Evolutionary conservation across 2,797 vertebrate genomes (phyloP), one percentile per base, ranked within the genome.

Genomic region (Saxicola maurus): DNA sequence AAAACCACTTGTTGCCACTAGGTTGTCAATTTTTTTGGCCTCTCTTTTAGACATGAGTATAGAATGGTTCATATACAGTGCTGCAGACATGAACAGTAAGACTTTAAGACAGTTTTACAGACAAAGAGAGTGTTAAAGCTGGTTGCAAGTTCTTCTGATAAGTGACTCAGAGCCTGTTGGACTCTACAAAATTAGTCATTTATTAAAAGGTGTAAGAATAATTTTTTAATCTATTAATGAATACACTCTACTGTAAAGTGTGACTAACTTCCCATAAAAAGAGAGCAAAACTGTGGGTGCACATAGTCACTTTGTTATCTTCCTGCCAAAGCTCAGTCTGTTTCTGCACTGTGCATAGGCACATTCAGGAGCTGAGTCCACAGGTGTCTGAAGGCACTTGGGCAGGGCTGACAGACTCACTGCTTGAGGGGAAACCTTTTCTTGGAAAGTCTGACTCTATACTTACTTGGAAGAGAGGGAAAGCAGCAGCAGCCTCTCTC

Each of bases 201-300:
- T 86, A 90, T 93, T 95, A 93, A 86, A 92, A 77, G 35, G 14
- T 57, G 16, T 53, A 79, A 88, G 82, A 95, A 92, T 88, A 10
- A 82, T 86, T 87, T 95, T 88, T 93, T 79, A 82, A 82, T 60
- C 60, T 89, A 77, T 92, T 94, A 90, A 94, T 92, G 86, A 93
- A 84, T 83, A 33, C 56, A 46, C 31, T 67, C 56, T 86, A 65
- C 87, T 77, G 74, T 91, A 82, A 93, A 71, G 28, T 3, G 3
- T 93, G 85, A 95, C 74, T 94, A 92, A 86, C 43, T 92, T 94
- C 64, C n/a, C 37, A 87, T 71, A 87, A 95, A 89, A 81, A 92
- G 81, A 67, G 17, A 91, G 30, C 6, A 83, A 76, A 94, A 52
- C 35, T 43, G 77, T 92, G 87, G 80, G 85, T 83, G 71, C 60